phyloP scores from a whole-genome alignment of 2,888 invertebrate genomes.

The Falcaria lacertinaria region DNA sequence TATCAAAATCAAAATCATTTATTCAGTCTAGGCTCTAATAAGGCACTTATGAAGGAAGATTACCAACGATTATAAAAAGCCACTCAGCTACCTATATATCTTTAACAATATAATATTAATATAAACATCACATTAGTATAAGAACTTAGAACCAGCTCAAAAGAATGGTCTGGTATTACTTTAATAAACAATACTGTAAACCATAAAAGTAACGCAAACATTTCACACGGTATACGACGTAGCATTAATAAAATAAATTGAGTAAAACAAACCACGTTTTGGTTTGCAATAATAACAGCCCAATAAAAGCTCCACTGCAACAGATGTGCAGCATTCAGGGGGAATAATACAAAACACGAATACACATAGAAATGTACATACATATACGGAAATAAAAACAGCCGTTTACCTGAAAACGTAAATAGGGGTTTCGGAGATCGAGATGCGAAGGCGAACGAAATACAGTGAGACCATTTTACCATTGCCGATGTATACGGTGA shows the following conservation, averaged over 20 bases:
- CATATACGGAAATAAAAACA: slow-evolving; percentile 38
- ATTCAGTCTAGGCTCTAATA: too few species aligned
- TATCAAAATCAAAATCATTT: too few species aligned
- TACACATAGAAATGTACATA: slow-evolving; percentile 11
- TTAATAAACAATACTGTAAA: too few species aligned
- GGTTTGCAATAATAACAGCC: slow-evolving; percentile 67
- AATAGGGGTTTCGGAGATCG: slow-evolving; percentile 62
- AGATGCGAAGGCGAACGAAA: slow-evolving; percentile 42
- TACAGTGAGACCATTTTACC: slow-evolving; percentile 44
- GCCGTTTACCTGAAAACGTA: slow-evolving; percentile 61
- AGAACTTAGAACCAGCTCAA: too few species aligned
- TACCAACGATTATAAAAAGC: too few species aligned
- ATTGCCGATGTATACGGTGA: slow-evolving; percentile 16
- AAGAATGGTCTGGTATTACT: too few species aligned
- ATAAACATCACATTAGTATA: too few species aligned
- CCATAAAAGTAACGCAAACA: too few species aligned
- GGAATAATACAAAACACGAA: slow-evolving; percentile 49
- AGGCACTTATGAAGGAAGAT: too few species aligned
- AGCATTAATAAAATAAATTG: slow-evolving; percentile 57
- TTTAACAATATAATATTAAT: too few species aligned
- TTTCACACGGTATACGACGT: slow-evolving; percentile 29
- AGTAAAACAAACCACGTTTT: slow-evolving; percentile 49
- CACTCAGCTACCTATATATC: too few species aligned
- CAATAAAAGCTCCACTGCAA: slow-evolving; percentile 58
- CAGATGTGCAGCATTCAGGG: slow-evolving; percentile 63